phyloP scores from a whole-genome alignment of 1,140 invertebrate species.

The Glomeris maerens region DNA sequence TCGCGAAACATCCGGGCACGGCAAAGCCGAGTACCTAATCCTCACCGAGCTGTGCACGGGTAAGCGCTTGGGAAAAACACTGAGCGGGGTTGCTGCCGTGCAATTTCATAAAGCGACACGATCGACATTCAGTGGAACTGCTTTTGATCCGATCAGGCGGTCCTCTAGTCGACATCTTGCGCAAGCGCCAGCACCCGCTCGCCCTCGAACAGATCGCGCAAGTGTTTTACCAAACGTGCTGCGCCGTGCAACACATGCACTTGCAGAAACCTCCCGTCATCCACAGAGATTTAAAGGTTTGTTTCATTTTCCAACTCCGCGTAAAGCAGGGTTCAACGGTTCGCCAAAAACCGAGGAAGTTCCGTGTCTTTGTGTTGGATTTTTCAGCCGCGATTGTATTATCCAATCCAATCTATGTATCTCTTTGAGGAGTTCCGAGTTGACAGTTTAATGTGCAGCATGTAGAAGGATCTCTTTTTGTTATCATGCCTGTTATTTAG shows the following conservation, averaged over 20 bases:
- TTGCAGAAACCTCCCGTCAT: constrained; percentile 70
- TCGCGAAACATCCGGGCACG: constrained; percentile 33
- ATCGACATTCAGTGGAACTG: constrained; percentile 3
- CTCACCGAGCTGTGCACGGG: constrained; percentile 40
- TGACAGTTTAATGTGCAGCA: too few species aligned
- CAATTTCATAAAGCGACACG: not conserved
- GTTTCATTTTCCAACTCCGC: constrained; percentile 31
- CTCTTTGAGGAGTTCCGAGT: too few species aligned
- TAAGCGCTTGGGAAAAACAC: constrained; percentile 16
- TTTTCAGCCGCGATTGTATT: too few species aligned
- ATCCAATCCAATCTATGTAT: too few species aligned
- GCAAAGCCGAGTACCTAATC: constrained; percentile 37
- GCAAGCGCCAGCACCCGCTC: constrained; percentile 44
- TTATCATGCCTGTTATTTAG: too few species aligned
- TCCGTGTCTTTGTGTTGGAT: too few species aligned
- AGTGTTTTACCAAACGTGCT: constrained; percentile 82
- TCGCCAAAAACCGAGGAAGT: too few species aligned
- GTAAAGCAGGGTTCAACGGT: too few species aligned
- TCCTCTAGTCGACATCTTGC: constrained; percentile 64
- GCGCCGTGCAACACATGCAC: constrained; percentile 86
- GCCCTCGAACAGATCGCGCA: constrained; percentile 59
- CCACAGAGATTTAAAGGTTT: constrained; percentile 83
- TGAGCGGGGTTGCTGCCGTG: not conserved
- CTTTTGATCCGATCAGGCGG: constrained; percentile 40
- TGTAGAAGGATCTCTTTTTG: not conserved